Base-by-base conservation (phyloP, 2,888 invertebrate genomes). In the Bugulina stolonifera region DNA sequence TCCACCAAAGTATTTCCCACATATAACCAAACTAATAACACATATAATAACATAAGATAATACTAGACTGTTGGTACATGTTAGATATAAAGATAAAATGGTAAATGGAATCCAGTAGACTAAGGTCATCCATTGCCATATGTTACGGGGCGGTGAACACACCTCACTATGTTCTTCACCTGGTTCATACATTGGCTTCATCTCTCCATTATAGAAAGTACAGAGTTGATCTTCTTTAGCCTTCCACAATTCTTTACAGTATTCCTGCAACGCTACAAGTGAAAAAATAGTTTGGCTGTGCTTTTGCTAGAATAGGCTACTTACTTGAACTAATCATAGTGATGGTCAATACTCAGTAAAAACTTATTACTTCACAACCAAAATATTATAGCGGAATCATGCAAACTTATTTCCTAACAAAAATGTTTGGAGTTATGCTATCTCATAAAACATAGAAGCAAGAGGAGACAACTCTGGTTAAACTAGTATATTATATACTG, bases 171-270 rank as follows among this genome's bases (percentile, higher is more conserved):
- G 29, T 27, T 14, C 2, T 10, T 27, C 64, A n/a, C 27, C 27
- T 3, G 2, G 3, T 2, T 32, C 54, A 70, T 64, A 22, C 29
- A 54, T n/a, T 3, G 77, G 76, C 43, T 54, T 69, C 35, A 75
- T 75, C 43, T 74, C 75, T 34, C 73, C 69, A 14, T 29, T 58
- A 72, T 80, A 79, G 72, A 78, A 80, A 22, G 72, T 72, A 69
- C 76, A 71, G 14, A 86, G 79, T 22, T 76, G 76, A 55, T 78
- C 76, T 74, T 86, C 86, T 74, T 86, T 86, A 73, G 80, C 78
- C 25, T 35, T 75, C 85, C 85, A 86, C 18, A 79, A 74, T 18
- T 80, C 75, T 27, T 76, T 64, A n/a, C 64, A 64, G 32, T 25
- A 27, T 14, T 64, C 32, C 32, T 64, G 64, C 10, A 64, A n/a